A percentile compares a stretch with the other conserved stretches of the same genome.
Conservation (phyloP, 2,113 vertebrate species). For the Ictalurus punctatus region DNA sequence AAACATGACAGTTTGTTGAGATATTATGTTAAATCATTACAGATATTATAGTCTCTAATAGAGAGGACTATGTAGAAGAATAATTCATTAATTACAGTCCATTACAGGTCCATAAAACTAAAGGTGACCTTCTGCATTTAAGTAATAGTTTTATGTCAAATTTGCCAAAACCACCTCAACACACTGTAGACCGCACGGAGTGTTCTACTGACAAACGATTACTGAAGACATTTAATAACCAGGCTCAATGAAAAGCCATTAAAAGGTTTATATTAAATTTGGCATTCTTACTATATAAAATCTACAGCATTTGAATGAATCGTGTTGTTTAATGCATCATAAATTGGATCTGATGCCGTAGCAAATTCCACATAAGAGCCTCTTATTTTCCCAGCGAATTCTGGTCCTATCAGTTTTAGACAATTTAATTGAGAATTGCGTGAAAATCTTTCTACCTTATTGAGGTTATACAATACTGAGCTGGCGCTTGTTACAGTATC, state of each 20-base stretch:
- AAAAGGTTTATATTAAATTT: not conserved
- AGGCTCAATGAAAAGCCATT: not conserved
- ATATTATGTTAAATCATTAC: too few species aligned
- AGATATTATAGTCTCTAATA: not conserved
- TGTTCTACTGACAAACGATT: not conserved
- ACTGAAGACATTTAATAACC: not conserved
- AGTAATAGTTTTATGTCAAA: not conserved
- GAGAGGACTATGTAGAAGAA: not conserved
- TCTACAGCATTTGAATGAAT: conserved; percentile 3
- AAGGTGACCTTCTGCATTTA: not conserved
- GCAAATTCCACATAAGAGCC: not conserved
- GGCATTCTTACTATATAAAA: not conserved
- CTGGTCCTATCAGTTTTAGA: not conserved
- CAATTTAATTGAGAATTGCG: not conserved
- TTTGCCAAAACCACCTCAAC: not conserved
- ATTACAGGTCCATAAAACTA: not conserved
- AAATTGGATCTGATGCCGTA: not conserved
- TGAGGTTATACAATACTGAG: not conserved
- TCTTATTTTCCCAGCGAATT: not conserved
- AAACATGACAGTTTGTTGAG: not conserved
- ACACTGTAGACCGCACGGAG: not conserved
- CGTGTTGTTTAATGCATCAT: not conserved
- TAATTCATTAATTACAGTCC: not conserved
- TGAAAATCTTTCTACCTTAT: not conserved
- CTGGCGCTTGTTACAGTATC: not conserved